Evolutionary conservation across 2,113 vertebrate genomes (phyloP), one percentile per base, ranked within the genome.

Genomic region (Pyxicephalus adspersus): DNA sequence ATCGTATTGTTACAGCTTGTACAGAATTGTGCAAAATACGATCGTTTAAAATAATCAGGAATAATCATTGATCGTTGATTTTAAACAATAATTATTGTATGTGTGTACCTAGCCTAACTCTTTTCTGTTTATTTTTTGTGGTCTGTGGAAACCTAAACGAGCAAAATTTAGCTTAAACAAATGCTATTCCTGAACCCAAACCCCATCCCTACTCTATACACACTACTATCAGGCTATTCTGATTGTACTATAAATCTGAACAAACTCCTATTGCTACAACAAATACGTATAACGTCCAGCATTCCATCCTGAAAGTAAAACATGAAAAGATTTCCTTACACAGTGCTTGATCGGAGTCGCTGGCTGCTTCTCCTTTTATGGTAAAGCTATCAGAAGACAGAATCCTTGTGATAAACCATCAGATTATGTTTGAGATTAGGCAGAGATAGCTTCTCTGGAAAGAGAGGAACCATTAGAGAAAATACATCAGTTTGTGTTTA

Each of bases 311-410:
- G 65, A 81, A 75, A 83, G 63, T 80, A 87, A 63, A 83, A 80
- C 85, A 85, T 85, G 85, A 85, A 86, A 86, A 87, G 84, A 66
- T 83, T 84, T 52, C 45, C 45, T 73, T 84, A 34, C 66, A 26
- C 0, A 17, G 8, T 57, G 54, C n/a, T 77, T 71, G 73, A 80
- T 78, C 83, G 52, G 11, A 38, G 73, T 86, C 80, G 64, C 64
- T 80, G 17, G n/a, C 74, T 55, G 83, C 90, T 90, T 63, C 90
- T 92, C 93, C 93, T 93, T 93, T 92, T 94, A 93, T 93, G 92
- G 93, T 89, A 83, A 89, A 80, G 84, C 89, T 87, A 85, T 82
- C 63, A 85, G 64, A 84, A 74, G 83, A 65, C 76, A 85, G 77
- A 83, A 88, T 84, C 86, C 38, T 80, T 80, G 86, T 84, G 86